Evolutionary conservation across 2,113 vertebrate species (phyloP).

Genomic region (Mandrillus leucophaeus): DNA sequence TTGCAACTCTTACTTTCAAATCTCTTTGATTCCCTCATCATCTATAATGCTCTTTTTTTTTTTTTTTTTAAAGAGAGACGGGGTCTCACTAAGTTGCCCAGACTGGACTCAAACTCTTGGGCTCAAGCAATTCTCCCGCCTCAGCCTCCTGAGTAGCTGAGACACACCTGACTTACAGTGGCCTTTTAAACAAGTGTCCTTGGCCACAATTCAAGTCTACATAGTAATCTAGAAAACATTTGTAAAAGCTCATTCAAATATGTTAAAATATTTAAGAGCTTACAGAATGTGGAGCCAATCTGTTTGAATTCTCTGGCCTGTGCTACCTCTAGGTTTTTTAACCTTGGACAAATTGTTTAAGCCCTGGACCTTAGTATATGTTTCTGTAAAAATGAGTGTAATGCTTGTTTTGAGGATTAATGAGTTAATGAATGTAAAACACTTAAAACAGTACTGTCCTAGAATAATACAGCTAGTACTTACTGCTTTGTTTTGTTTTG

Average conservation of each 20-base stretch:
- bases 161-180: background rate
- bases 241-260: background rate
- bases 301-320: background rate
- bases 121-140: background rate
- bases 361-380: background rate
- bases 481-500: background rate
- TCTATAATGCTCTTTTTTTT: background rate
- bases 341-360: conserved; percentile 13
- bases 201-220: background rate
- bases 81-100: background rate
- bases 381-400: background rate
- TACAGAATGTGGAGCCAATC: background rate
- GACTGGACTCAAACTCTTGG: background rate
- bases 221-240: background rate
- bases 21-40: background rate
- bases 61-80: background rate
- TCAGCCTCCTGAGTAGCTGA: background rate
- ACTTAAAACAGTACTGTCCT: background rate
- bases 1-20: background rate
- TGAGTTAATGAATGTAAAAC: background rate
- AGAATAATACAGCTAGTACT: background rate
- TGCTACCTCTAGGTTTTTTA: background rate
- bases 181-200: conserved; percentile 11
- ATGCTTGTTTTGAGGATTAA: background rate
- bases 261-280: conserved; percentile 13